A percentile compares a stretch with the other conserved stretches of the same genome.
Conservation (phyloP, 2,888 invertebrate species). For the Meiosimyza decipiens region DNA sequence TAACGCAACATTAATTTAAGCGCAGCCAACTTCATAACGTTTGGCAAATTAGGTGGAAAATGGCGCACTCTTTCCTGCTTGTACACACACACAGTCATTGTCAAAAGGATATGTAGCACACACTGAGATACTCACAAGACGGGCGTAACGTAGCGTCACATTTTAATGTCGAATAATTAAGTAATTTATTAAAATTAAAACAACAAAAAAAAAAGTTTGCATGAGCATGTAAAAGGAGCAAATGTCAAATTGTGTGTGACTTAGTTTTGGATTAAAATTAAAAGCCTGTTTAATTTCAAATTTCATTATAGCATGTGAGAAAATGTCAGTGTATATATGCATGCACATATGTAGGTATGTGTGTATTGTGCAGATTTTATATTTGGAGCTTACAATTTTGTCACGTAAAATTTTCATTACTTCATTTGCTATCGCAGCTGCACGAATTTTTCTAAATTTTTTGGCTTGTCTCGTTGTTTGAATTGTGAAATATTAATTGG, state of each 20-base stretch:
- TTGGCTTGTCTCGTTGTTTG: background rate
- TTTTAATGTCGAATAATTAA: slow-evolving; percentile 46
- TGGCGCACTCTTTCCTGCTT: slow-evolving; percentile 15
- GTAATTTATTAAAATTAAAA: slow-evolving; percentile 46
- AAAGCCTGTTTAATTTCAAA: slow-evolving; percentile 29
- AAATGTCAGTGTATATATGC: no score
- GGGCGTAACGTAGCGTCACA: slow-evolving; percentile 30
- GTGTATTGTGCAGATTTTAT: background rate
- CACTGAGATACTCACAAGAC: background rate
- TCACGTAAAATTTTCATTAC: slow-evolving; percentile 11
- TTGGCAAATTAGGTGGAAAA: slow-evolving; percentile 44
- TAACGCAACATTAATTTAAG: slow-evolving; percentile 27
- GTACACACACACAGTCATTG: slow-evolving; percentile 8
- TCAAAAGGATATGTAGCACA: background rate
- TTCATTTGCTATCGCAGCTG: background rate
- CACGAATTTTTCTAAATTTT: background rate
- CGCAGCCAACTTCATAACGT: slow-evolving; percentile 31
- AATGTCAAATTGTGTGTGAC: slow-evolving; percentile 1
- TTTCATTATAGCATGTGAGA: background rate
- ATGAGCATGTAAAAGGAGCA: background rate
- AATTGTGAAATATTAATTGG: background rate
- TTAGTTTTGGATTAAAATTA: slow-evolving; percentile 31
- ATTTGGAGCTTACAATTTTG: background rate
- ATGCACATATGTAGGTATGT: background rate
- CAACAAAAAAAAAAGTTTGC: slow-evolving; percentile 1